Evolutionary conservation across 2,888 invertebrate genomes (phyloP).

Genomic region (Bombyx huttoni): DNA sequence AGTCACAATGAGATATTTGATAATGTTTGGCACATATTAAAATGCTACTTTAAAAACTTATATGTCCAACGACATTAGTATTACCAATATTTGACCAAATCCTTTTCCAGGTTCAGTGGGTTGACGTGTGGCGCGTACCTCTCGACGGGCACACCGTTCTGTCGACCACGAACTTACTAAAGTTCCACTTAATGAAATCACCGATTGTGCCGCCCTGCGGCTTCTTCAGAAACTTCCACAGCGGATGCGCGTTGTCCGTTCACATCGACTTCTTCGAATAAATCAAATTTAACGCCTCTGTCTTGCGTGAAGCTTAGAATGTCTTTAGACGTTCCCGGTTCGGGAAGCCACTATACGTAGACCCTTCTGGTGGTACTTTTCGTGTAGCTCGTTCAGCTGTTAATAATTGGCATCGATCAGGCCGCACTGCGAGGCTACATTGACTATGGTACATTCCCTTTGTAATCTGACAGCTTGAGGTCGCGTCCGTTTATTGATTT

Average conservation of each 20-base stretch:
- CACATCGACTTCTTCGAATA: conserved; percentile 82
- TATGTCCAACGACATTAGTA: not conserved
- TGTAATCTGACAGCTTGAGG: conserved; percentile 76
- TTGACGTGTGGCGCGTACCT: conserved; percentile 73
- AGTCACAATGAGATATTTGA: no score
- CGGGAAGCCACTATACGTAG: conserved; percentile 86
- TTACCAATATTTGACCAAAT: conserved; percentile 51
- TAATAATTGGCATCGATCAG: conserved; percentile 83
- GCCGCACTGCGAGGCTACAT: conserved; percentile 89
- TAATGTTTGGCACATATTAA: no score
- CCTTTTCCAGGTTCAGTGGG: conserved; percentile 55
- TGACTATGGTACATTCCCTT: conserved; percentile 85
- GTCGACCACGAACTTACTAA: conserved; percentile 88
- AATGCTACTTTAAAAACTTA: no score
- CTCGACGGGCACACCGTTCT: conserved; percentile 79
- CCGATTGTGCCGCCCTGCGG: conserved; percentile 54
- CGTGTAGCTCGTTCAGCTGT: conserved; percentile 80
- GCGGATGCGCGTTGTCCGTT: conserved; percentile 79
- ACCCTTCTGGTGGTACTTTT: conserved; percentile 69
- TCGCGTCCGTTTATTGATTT: conserved; percentile 82
- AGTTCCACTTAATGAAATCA: conserved; percentile 90
- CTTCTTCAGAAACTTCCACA: conserved; percentile 77
- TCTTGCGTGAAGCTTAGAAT: conserved; percentile 74
- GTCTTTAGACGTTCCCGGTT: conserved; percentile 79
- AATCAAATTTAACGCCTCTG: conserved; percentile 73